Percentiles rank a stretch among this genome's conserved stretches.
Evolutionary conservation across 2,797 vertebrate genomes (phyloP).

Genomic region (Tenualosa ilisha): DNA sequence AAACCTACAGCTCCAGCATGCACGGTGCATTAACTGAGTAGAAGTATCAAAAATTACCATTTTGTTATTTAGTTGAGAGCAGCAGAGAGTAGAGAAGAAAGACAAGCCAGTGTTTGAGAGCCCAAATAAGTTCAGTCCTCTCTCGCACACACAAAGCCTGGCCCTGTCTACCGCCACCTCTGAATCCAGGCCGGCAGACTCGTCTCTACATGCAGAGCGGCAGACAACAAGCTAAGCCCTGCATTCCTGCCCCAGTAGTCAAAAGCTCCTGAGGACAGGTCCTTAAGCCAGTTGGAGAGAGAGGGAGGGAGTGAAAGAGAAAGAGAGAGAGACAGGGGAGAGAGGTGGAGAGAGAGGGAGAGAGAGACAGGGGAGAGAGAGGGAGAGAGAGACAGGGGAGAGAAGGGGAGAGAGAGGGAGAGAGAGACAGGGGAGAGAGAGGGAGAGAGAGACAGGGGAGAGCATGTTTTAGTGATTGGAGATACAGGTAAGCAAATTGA

Average conservation of each 20-base stretch:
- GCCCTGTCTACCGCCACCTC: neutral
- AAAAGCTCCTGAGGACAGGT: slow-evolving; percentile 60
- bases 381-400: neutral
- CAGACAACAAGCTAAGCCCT: slow-evolving; percentile 55
- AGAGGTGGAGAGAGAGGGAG: slow-evolving; percentile 10
- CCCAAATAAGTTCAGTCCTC: slow-evolving; percentile 23
- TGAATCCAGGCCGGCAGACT: slow-evolving; percentile 51
- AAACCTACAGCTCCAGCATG: neutral
- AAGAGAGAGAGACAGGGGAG: slow-evolving; percentile 38
- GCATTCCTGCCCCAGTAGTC: slow-evolving; percentile 71
- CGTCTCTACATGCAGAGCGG: slow-evolving; percentile 71
- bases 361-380: neutral
- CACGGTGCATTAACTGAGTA: neutral
- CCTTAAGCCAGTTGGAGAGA: slow-evolving; percentile 42
- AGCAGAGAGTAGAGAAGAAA: slow-evolving; percentile 5
- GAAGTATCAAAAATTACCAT: neutral
- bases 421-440: neutral
- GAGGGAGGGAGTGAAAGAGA: slow-evolving; percentile 29
- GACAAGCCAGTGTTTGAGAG: neutral
- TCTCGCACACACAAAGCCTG: slow-evolving; percentile 36
- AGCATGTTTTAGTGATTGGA: neutral
- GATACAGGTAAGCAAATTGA: neutral
- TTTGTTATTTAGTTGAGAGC: neutral
- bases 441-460: neutral
- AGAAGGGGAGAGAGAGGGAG: neutral